phyloP scores from a whole-genome alignment of 2,797 vertebrate species.

The Helostoma temminkii region DNA sequence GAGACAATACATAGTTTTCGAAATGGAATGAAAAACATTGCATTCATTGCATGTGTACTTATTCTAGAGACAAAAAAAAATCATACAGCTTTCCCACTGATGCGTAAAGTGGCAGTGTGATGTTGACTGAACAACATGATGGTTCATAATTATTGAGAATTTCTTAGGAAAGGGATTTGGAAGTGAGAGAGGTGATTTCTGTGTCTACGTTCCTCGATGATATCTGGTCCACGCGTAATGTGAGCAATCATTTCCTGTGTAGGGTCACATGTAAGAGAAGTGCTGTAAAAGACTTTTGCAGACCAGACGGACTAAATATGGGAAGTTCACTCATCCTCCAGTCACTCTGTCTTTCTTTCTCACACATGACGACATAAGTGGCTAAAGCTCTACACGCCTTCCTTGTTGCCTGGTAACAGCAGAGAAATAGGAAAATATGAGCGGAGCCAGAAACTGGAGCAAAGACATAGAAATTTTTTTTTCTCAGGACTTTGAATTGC shows the following conservation, averaged over 20 bases:
- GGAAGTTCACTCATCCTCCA: conserved; percentile 53
- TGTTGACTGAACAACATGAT: too few relatives aligned
- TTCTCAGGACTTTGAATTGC: conserved; percentile 21
- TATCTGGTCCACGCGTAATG: conserved; percentile 39
- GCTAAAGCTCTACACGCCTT: conserved; percentile 52
- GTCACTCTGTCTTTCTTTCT: conserved; percentile 30
- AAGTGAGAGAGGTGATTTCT: conserved; percentile 9
- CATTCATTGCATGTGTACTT: too few relatives aligned
- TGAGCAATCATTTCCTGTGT: conserved; percentile 57
- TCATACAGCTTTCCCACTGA: neutral
- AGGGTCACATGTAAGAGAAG: conserved; percentile 58
- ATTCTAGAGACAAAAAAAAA: neutral
- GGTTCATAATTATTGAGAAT: neutral
- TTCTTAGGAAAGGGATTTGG: neutral
- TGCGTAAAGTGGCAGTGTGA: neutral
- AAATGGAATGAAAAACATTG: too few relatives aligned
- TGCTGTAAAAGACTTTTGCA: conserved; percentile 36
- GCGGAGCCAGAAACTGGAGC: conserved; percentile 42
- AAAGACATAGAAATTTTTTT: conserved; percentile 32
- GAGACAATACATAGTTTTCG: too few relatives aligned
- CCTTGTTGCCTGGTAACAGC: conserved; percentile 73
- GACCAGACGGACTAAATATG: conserved; percentile 74
- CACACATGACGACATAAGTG: conserved; percentile 74
- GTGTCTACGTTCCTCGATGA: conserved; percentile 27
- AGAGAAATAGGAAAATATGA: conserved; percentile 74